Evolutionary conservation across 2,888 invertebrate genomes (phyloP).

Genomic region (Plebejus melissa): DNA sequence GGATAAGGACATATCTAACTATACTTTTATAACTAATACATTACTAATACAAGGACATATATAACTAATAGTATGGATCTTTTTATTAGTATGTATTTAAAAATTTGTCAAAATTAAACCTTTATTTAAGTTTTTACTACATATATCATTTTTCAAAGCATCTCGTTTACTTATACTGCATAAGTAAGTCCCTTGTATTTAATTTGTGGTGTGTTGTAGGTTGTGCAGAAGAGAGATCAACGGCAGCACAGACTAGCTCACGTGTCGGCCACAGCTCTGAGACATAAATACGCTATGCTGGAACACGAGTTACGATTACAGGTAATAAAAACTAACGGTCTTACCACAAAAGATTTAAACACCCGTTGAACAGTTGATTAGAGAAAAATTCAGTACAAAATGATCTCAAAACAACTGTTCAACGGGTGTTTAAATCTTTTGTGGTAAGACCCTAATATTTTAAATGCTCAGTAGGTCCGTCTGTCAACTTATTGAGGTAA

Average conservation of each 20-base stretch:
- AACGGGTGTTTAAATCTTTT: no score
- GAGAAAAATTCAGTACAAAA: no score
- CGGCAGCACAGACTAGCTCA: conserved; percentile 61
- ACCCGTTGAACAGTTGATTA: no score
- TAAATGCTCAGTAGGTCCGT: no score
- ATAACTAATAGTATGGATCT: no score
- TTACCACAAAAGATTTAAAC: no score
- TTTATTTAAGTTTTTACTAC: background rate
- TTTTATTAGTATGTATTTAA: background rate
- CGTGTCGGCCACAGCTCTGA: conserved; percentile 64
- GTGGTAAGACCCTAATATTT: no score
- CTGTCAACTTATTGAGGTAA: no score
- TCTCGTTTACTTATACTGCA: background rate
- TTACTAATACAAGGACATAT: no score
- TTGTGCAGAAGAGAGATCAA: conserved; percentile 68
- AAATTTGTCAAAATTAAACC: background rate
- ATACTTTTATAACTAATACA: no score
- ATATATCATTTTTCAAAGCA: background rate
- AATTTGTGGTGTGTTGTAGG: conserved; percentile 45
- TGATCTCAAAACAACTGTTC: no score
- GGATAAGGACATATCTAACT: no score
- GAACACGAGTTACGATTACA: conserved; percentile 71
- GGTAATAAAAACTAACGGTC: conserved; percentile 43
- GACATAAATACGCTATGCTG: conserved; percentile 72
- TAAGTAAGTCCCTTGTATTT: background rate